Base-by-base conservation (phyloP, 1,140 invertebrate species). In the Polypedilum vanderplanki region DNA sequence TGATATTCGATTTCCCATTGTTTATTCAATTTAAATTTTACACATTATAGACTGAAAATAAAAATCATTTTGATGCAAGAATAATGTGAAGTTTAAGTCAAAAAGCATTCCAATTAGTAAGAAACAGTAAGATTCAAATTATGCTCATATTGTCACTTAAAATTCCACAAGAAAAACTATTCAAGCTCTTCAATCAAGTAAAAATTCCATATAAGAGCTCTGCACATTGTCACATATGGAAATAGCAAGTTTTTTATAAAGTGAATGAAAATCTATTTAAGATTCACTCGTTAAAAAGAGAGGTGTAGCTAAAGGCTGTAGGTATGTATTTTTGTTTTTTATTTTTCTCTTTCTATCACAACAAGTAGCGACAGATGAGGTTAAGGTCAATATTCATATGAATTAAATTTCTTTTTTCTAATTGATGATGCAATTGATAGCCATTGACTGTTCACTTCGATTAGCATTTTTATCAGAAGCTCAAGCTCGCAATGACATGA, bases 201-300 rank as follows among this genome's bases (percentile, higher is more conserved):
- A 57, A 57, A 57, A 57, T 57, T 57, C 46, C 46, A 57, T 57
- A 15, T 57, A 12, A 15, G 46, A 57, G 46, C 10, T n/a, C 46
- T n/a, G 12, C 46, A n/a, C 46, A 57, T n/a, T 57, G 46, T 12
- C 46, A n/a, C 46, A n/a, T 57, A 57, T 57, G 46, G 46, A 57
- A 57, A n/a, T n/a, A n/a, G n/a, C 46, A 57, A 57, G 46, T 57
- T 57, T 57, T 57, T 57, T 15, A 57, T 12, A 12, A n/a, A 57
- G n/a, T 57, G 46, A 57, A 57, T 57, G 46, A 57, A 57, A 57
- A 57, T 57, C 46, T 57, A 57, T 57, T 57, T 57, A 57, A 57
- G n/a, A n/a, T 57, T 57, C 46, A 57, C 12, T 57, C 12, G 12
- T 57, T 15, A 15, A 57, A 15, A 57, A 4, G 10, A 57, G 12